These are phyloP conservation scores for Chiridota heheva DNA, from an alignment of 35 echinoderm and acorn worm species.

Conservation along the genomic window DNA sequence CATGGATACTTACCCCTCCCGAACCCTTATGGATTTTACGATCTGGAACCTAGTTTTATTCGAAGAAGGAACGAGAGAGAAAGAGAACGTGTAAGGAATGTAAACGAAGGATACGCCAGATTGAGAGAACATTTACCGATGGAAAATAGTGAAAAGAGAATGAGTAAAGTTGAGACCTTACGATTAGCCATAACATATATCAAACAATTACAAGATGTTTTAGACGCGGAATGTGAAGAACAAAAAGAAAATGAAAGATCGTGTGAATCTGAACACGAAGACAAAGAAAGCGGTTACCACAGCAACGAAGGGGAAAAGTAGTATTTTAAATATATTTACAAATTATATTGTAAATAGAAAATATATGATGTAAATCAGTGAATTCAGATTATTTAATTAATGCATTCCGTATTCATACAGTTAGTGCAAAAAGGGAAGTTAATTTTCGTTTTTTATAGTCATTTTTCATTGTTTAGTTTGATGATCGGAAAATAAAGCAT, in stretches of 20 bases:
- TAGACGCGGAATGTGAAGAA: conserved; percentile 54
- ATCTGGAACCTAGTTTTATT: conserved; percentile 93
- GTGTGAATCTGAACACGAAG: conserved; percentile 35
- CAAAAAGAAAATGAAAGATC: conserved; percentile 67
- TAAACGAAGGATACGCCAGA: conserved; percentile 88
- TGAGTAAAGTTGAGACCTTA: conserved; percentile 94
- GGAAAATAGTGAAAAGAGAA: conserved; percentile 90
- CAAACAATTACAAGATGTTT: conserved; percentile 84
- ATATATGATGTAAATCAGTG: no score
- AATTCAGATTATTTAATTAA: no score
- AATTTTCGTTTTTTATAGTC: no score
- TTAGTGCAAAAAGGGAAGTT: no score
- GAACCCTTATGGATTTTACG: conserved; percentile 89
- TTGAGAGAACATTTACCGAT: conserved; percentile 82
- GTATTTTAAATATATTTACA: no score
- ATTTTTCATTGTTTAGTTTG: no score
- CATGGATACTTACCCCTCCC: conserved; percentile 79
- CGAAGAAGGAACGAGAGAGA: conserved; percentile 90
- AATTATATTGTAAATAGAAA: no score
- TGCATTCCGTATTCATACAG: no score
- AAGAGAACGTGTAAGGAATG: conserved; percentile 82
- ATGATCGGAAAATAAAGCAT: no score
- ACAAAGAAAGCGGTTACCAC: conserved; percentile 65
- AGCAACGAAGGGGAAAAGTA: conserved; percentile 63
- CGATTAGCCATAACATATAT: conserved; percentile 90